phyloP scores from a whole-genome alignment of 2,888 invertebrate genomes.

The Steinernema scapterisci region DNA sequence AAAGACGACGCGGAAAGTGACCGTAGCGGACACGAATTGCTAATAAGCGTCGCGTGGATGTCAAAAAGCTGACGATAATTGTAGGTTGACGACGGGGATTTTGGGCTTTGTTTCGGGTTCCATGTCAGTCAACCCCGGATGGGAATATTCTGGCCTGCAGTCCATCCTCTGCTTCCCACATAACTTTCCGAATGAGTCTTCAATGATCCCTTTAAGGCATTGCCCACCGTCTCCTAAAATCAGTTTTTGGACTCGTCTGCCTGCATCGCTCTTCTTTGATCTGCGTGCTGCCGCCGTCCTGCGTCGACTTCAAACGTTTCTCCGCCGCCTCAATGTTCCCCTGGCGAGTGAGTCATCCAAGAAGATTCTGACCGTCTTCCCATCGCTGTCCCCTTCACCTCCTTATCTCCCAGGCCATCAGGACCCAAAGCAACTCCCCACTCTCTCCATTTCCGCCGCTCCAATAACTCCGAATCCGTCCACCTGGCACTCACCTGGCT shows the following conservation, averaged over 20 bases:
- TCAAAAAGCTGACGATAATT: slow-evolving; percentile 15
- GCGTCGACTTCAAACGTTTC: neutral
- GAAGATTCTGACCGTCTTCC: neutral
- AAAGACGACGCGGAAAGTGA: neutral
- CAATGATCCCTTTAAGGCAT: too few species aligned
- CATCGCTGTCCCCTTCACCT: neutral
- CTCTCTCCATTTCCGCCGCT: neutral
- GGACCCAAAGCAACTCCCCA: neutral
- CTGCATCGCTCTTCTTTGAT: neutral
- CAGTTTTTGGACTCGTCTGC: too few species aligned
- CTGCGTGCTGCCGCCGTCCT: neutral
- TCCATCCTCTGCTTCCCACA: too few species aligned
- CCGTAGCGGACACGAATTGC: neutral
- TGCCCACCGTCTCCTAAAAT: too few species aligned
- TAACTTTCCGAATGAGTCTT: too few species aligned
- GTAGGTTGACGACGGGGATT: too few species aligned
- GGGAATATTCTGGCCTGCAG: too few species aligned
- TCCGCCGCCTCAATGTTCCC: neutral
- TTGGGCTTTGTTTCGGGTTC: too few species aligned
- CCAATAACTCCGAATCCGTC: neutral
- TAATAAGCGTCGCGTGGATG: slow-evolving; percentile 19
- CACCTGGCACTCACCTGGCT: slow-evolving; percentile 15
- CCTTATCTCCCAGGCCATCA: neutral
- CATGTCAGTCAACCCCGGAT: too few species aligned
- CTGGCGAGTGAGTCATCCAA: neutral